Base-by-base conservation (phyloP, 2,888 invertebrate genomes). In the Anorthoa munda region DNA sequence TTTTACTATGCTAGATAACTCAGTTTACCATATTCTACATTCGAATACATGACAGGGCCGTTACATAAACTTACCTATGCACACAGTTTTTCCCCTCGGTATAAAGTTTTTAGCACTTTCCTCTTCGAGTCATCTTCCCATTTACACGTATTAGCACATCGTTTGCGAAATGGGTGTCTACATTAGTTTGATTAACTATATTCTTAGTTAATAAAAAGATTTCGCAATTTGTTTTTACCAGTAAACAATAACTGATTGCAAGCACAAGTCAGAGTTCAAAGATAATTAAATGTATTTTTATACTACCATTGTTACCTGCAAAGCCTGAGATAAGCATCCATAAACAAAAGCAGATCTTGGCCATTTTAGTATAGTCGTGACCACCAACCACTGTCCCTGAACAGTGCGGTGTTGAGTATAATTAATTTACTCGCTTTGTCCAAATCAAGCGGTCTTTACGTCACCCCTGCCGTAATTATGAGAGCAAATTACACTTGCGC, bases 341-440 rank as follows among this genome's bases (percentile, higher is more conserved):
- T 26, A 45, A 73, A 50, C 73, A 72, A 46, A 60, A 65, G 26
- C 60, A 74, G 18, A 60, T 70, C 67, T 59, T 23, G 26, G 21
- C 51, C 50, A 64, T 85, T 83, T 58, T 72, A 58, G 67, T 72
- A 48, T 65, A 79, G 72, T 82, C 85, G 87, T 79, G 81, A 85
- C 74, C 75, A 83, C 78, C 72, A 86, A 90, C 89, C 90, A 59
- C 87, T 86, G 88, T 73, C 89, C 90, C 85, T 90, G 91, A 89
- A 87, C 79, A 78, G 79, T 79, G 77, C 79, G 81, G 82, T 73
- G 75, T 48, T 81, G 75, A 83, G 61, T 71, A 48, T 78, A 70
- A 83, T 86, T 83, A 83, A 78, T 75, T 68, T 60, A 72, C 39
- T 78, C 51, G 59, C 67, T 82, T 67, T 77, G 51, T 63, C 66